phyloP scores from a whole-genome alignment of 92 coral and sea anemone genomes.

The Isaurus tuberculatus region DNA sequence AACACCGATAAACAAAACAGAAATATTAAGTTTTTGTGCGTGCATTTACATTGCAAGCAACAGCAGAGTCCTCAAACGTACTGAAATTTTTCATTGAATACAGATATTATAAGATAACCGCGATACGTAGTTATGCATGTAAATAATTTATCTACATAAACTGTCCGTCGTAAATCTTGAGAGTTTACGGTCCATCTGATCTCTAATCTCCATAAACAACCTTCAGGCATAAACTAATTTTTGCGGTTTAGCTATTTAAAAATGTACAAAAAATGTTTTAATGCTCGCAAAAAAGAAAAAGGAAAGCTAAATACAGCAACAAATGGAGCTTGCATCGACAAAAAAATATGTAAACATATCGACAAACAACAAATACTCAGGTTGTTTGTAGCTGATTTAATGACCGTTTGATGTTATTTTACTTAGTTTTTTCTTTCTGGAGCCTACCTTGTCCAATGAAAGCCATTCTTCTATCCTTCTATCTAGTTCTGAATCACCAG shows the following conservation, averaged over 20 bases:
- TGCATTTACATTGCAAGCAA: too few relatives aligned
- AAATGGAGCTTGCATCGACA: not conserved
- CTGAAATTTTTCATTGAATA: too few relatives aligned
- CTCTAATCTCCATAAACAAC: not conserved
- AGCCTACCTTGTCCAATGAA: conserved; percentile 83
- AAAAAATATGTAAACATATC: conserved; percentile 6
- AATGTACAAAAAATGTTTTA: not conserved
- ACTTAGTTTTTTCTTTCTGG: not conserved
- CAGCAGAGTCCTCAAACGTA: too few relatives aligned
- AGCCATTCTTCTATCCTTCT: conserved; percentile 90
- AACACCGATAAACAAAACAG: too few relatives aligned
- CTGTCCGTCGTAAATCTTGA: not conserved
- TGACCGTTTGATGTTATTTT: not conserved
- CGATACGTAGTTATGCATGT: too few relatives aligned
- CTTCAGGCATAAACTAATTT: not conserved
- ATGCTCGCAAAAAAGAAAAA: not conserved
- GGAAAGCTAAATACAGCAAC: not conserved
- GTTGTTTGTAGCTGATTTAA: not conserved
- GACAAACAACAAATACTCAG: not conserved
- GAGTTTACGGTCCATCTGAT: not conserved
- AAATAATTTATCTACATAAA: too few relatives aligned
- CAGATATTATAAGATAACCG: too few relatives aligned
- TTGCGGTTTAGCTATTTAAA: not conserved
- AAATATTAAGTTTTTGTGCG: too few relatives aligned
- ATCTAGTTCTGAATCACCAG: conserved; percentile 85